phyloP scores from a whole-genome alignment of 2,888 invertebrate species.

The Pachydiplax longipennis region DNA sequence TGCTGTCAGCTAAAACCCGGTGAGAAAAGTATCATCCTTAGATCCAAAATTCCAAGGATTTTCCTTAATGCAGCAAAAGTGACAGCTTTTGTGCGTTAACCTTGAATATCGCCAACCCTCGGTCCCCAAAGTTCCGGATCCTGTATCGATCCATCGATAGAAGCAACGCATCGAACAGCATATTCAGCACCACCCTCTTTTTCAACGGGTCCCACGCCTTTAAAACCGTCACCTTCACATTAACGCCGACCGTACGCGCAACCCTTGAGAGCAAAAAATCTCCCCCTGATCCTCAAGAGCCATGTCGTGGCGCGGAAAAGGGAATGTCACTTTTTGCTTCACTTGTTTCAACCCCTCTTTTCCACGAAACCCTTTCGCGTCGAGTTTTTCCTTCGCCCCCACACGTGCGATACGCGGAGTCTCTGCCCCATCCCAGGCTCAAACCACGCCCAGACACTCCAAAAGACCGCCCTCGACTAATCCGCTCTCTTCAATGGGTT shows the following conservation, averaged over 20 bases:
- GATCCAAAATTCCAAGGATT: too few relatives aligned
- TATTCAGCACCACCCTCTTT: not conserved
- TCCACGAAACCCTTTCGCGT: not conserved
- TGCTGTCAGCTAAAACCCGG: too few relatives aligned
- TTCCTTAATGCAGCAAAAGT: too few relatives aligned
- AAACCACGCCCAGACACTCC: not conserved
- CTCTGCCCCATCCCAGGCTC: not conserved
- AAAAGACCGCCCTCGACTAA: not conserved
- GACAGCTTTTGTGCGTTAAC: too few relatives aligned
- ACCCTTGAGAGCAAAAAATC: not conserved
- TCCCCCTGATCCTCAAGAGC: not conserved
- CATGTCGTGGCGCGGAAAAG: not conserved
- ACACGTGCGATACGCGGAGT: not conserved
- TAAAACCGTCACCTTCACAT: not conserved
- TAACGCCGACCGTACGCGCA: not conserved
- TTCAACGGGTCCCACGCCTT: not conserved
- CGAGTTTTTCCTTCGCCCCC: not conserved
- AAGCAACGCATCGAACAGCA: too few relatives aligned
- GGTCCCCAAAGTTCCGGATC: too few relatives aligned
- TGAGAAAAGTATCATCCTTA: too few relatives aligned
- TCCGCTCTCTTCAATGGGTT: slow-evolving; percentile 11
- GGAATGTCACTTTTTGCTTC: not conserved
- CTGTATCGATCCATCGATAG: too few relatives aligned
- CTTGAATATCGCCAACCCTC: too few relatives aligned
- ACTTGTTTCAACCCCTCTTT: not conserved